These are phyloP conservation scores for Buphagus erythrorhynchus DNA, from an alignment of 2,797 vertebrate species.

Conservation along the genomic window DNA sequence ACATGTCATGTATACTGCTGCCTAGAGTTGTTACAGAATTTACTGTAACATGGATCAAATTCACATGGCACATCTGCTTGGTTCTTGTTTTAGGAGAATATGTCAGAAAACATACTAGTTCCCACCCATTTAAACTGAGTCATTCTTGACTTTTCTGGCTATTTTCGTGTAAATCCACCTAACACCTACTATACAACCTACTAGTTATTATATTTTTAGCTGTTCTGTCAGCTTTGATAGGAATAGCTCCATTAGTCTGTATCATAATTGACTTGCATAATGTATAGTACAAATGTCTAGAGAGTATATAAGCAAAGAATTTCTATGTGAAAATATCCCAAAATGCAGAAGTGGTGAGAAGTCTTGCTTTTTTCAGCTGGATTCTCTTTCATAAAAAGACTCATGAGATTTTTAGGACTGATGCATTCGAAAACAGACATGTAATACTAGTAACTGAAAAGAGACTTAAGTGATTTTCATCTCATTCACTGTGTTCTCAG, in stretches of 20 bases:
- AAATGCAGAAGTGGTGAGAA: neutral
- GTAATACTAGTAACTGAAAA: neutral
- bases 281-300: neutral
- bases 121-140: neutral
- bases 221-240: neutral
- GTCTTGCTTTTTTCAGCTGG: neutral
- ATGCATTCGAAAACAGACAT: rapidly evolving
- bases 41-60: neutral
- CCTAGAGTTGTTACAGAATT: neutral
- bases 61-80: neutral
- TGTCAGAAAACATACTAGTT: neutral
- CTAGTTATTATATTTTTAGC: neutral
- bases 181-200: neutral
- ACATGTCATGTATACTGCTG: neutral
- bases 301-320: neutral
- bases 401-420: neutral
- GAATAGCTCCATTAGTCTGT: neutral
- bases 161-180: neutral
- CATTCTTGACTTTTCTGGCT: neutral
- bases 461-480: neutral
- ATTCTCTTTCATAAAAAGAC: neutral
- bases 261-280: neutral
- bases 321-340: neutral
- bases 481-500: neutral
- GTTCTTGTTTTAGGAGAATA: neutral